phyloP scores from a whole-genome alignment of 1,140 invertebrate genomes.

The Archivesica marissinica region DNA sequence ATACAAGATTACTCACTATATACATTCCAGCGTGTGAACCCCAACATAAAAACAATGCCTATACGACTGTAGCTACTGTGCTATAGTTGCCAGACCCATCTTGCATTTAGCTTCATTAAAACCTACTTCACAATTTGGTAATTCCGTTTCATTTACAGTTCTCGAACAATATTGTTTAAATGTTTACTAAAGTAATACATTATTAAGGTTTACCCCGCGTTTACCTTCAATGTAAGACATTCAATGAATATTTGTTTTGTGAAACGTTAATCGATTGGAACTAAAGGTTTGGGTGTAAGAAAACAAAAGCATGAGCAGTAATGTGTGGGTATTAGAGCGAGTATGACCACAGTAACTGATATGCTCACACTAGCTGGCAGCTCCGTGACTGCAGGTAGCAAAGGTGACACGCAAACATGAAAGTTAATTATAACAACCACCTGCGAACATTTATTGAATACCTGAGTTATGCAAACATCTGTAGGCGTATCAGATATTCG shows the following conservation, averaged over 20 bases:
- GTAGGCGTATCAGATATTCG: too few relatives aligned
- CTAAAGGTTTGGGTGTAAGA: background rate
- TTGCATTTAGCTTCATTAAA: background rate
- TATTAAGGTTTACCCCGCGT: background rate
- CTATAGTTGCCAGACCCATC: constrained; percentile 7
- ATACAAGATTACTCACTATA: background rate
- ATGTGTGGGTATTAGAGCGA: background rate
- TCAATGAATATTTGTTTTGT: constrained; percentile 10
- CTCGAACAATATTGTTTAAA: constrained; percentile 11
- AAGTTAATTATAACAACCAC: background rate
- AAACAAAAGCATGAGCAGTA: constrained; percentile 29
- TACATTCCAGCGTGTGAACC: background rate
- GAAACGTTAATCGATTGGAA: constrained; percentile 19
- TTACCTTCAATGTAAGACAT: constrained; percentile 28
- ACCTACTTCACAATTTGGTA: background rate
- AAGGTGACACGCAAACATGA: background rate
- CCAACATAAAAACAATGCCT: background rate
- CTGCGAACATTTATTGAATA: background rate
- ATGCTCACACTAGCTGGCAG: background rate
- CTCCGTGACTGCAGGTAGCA: background rate
- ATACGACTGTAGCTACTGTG: background rate
- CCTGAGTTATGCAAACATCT: background rate
- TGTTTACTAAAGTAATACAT: background rate
- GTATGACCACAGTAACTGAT: background rate
- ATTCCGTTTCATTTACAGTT: background rate